Base-by-base conservation (phyloP, 2,113 vertebrate genomes). In the Petromus typicus region DNA sequence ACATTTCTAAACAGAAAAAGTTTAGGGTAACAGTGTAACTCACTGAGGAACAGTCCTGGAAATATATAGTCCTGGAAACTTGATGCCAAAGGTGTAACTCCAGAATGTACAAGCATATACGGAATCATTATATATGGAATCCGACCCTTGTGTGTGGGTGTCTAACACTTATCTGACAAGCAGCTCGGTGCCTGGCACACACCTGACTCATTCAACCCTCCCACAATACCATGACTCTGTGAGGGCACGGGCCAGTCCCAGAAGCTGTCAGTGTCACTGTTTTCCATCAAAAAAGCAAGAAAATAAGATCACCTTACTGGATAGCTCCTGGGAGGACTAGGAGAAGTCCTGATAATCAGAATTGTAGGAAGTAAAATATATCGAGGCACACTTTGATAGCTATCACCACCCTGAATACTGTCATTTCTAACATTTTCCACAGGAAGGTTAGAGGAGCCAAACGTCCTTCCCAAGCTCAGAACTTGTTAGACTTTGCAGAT, bases 341-440 rank as follows among this genome's bases (percentile, higher is more conserved):
- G 73, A 37, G 40, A 22, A 34, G 40, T 51, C 48, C 48, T 51
- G 48, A 51, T 51, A 3, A 27, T 59, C 9, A 10, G 69, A 57
- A 13, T 40, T 4, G n/a, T 0, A 2, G 4, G 2, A 7, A 34
- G 0, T 64, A 3, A 0, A 23, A 43, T 57, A 37, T 43, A 5
- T 6, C 34, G 51, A 30, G n/a, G 3, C 6, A 5, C 9, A 14
- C 7, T 59, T 37, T 10, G 5, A 5, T 27, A 13, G 1, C 7
- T 7, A 1, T 23, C 12, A 2, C 10, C 27, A 51, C 13, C 13
- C 5, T 48, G 6, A 45, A 8, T 6, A 18, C 71, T 11, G 67
- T 25, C 67, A 43, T 23, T 51, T 7, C 8, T 17, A 4, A 45
- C 14, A 6, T 27, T 78, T 54, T 32, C 66, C 51, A 7, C 67